These are phyloP conservation scores for Hoplias malabaricus DNA, from an alignment of 2,113 vertebrate species.

Conservation along the genomic window DNA sequence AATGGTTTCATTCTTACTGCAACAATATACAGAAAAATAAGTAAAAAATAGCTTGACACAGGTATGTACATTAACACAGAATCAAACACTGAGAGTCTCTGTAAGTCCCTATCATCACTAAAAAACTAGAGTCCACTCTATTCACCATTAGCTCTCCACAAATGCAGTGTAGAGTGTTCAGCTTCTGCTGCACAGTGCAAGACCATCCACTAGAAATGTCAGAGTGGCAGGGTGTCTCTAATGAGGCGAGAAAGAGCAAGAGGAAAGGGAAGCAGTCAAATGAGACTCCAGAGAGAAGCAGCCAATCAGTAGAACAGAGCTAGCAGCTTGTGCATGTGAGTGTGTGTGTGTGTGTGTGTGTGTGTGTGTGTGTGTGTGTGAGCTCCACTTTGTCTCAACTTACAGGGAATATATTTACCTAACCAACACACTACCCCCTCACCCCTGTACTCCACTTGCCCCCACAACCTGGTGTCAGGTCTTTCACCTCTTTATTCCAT, in stretches of 20 bases:
- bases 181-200: not conserved
- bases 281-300: conserved; percentile 26
- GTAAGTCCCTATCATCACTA: not conserved
- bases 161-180: not conserved
- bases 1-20: too few relatives aligned
- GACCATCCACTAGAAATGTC: conserved; percentile 17
- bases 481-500: too few relatives aligned
- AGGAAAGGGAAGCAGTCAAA: conserved; percentile 26
- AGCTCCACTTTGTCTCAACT: not conserved
- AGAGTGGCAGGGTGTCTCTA: not conserved
- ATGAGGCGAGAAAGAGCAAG: conserved; percentile 25
- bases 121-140: not conserved
- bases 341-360: not conserved
- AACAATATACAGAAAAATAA: too few relatives aligned
- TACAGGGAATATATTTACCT: not conserved
- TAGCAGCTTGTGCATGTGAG: not conserved
- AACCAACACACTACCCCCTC: too few relatives aligned
- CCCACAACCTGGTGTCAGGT: not conserved
- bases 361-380: not conserved
- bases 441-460: too few relatives aligned
- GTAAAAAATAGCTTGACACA: not conserved
- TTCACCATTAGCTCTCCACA: not conserved
- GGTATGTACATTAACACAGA: too few relatives aligned
- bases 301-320: conserved; percentile 13
- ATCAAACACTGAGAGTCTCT: not conserved